Conservation (phyloP, 2,888 invertebrate species). For the Chrysolina haemoptera region DNA sequence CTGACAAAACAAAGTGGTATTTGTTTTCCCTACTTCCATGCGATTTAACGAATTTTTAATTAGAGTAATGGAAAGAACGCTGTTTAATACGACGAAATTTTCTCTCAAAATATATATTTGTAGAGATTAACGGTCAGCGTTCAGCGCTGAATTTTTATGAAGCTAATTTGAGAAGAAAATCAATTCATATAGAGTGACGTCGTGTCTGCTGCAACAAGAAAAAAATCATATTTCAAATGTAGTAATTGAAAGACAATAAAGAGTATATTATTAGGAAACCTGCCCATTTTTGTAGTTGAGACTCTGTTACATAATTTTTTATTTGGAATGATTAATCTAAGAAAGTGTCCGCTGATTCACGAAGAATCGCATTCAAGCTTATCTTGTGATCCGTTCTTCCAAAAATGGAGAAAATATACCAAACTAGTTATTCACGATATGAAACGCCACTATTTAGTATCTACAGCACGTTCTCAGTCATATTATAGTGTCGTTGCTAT, state of each 20-base stretch:
- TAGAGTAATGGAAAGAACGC: slow-evolving; percentile 25
- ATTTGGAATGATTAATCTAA: background rate
- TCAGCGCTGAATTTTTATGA: no score
- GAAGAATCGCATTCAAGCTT: background rate
- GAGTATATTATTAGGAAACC: background rate
- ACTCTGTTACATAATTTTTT: background rate
- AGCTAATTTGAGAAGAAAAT: no score
- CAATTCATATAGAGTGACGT: no score
- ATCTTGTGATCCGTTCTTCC: background rate
- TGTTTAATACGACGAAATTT: slow-evolving; percentile 6
- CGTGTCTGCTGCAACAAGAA: no score
- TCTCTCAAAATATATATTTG: no score
- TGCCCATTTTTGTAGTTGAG: background rate
- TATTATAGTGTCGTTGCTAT: background rate
- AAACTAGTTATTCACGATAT: no score
- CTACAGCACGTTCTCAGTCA: background rate
- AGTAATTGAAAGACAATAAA: background rate
- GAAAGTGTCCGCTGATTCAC: background rate
- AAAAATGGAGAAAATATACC: background rate
- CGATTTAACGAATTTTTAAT: slow-evolving; percentile 25
- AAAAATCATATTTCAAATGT: no score
- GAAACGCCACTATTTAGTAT: background rate
- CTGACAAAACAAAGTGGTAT: slow-evolving; percentile 9
- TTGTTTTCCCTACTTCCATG: background rate
- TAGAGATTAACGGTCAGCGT: no score